These are phyloP conservation scores for Poecilia velifera DNA, from an alignment of 2,797 vertebrate genomes.

Conservation along the genomic window DNA sequence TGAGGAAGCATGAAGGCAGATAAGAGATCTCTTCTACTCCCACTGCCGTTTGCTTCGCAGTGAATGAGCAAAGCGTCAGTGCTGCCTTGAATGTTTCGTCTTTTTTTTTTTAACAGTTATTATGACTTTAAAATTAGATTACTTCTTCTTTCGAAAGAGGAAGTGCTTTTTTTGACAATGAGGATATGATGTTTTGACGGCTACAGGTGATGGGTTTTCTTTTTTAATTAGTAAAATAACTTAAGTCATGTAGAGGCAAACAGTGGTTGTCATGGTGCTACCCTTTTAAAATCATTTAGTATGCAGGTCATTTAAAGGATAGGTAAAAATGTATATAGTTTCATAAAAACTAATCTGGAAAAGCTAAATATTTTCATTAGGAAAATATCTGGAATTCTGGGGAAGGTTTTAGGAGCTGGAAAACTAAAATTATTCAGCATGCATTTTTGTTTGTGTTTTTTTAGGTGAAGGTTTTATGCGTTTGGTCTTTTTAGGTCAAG, in stretches of 20 bases:
- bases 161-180: not conserved
- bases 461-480: not conserved
- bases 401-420: not conserved
- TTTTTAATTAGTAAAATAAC: not conserved
- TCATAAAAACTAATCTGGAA: not conserved
- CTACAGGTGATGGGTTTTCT: not conserved
- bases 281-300: not conserved
- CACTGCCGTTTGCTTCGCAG: constrained; percentile 13
- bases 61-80: not conserved
- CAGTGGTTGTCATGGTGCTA: not conserved
- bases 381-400: not conserved
- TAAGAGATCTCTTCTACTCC: constrained; percentile 4
- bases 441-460: not conserved
- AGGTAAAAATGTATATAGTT: not conserved
- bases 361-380: not conserved
- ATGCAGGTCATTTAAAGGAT: not conserved
- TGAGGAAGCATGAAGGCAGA: constrained; percentile 41
- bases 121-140: not conserved
- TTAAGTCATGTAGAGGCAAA: not conserved
- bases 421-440: not conserved
- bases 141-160: not conserved
- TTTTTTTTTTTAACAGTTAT: not conserved
- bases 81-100: not conserved
- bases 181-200: not conserved
- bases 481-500: not conserved